Conservation (phyloP, 1,140 invertebrate species). For the Panulirus ornatus region DNA sequence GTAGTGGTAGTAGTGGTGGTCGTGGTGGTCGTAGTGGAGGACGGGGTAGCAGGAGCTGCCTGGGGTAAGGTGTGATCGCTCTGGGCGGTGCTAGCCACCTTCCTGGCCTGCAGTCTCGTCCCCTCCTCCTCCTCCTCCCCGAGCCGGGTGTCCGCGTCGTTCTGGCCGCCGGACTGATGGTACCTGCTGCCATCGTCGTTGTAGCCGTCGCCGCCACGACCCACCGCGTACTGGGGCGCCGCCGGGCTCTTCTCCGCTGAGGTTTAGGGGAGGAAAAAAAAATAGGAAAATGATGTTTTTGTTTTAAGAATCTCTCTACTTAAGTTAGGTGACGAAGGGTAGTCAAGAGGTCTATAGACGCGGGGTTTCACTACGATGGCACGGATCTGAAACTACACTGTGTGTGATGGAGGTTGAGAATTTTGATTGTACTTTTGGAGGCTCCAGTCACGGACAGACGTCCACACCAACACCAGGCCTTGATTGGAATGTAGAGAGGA, state of each 20-base stretch:
- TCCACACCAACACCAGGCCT: too few relatives aligned
- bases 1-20: constrained; percentile 56
- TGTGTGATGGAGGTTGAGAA: too few relatives aligned
- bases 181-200: constrained; percentile 30
- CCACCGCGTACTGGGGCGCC: constrained; percentile 4
- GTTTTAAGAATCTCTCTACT: too few relatives aligned
- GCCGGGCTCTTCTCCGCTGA: constrained; percentile 35
- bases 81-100: constrained; percentile 56
- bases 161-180: constrained; percentile 46
- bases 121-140: constrained; percentile 12
- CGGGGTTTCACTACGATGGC: too few relatives aligned
- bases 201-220: constrained; percentile 32
- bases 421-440: too few relatives aligned
- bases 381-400: too few relatives aligned
- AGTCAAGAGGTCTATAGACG: too few relatives aligned
- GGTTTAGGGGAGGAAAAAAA: not conserved
- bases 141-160: constrained; percentile 39
- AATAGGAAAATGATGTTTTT: too few relatives aligned
- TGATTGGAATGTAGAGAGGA: too few relatives aligned
- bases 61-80: constrained; percentile 57
- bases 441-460: too few relatives aligned
- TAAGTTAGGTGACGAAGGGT: too few relatives aligned
- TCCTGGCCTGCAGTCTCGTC: constrained; percentile 66
- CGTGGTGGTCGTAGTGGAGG: constrained; percentile 32
- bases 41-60: constrained; percentile 16